Evolutionary conservation across 2,113 vertebrate species (phyloP).

Genomic region (Macroglossus sobrinus): DNA sequence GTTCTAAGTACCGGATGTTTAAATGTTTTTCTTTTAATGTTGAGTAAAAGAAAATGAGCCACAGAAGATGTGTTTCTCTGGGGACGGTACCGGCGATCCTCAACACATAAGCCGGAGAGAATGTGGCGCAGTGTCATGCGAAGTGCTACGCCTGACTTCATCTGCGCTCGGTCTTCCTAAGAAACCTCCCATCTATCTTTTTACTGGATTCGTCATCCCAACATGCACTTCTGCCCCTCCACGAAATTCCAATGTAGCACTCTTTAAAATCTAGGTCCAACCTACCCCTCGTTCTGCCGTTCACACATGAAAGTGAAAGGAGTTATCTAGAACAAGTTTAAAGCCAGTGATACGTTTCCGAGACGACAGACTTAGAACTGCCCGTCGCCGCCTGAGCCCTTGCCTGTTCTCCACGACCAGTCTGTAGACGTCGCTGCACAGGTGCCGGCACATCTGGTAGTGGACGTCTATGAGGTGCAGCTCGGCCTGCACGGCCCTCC

Average conservation of each 20-base stretch:
- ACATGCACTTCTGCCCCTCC: not conserved
- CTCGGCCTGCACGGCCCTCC: conserved; percentile 77
- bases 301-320: not conserved
- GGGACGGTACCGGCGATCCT: not conserved
- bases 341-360: not conserved
- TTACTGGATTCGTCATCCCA: not conserved
- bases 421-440: conserved; percentile 73
- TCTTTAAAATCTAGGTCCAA: not conserved
- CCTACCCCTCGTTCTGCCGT: not conserved
- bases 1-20: not conserved
- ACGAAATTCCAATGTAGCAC: not conserved
- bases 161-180: not conserved
- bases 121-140: not conserved
- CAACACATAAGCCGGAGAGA: not conserved
- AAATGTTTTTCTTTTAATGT: not conserved
- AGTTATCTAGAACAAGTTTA: not conserved
- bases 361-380: not conserved
- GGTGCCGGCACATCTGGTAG: conserved; percentile 74
- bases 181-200: not conserved
- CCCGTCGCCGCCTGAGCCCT: conserved; percentile 44
- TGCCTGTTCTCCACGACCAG: conserved; percentile 57
- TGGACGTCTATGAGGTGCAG: conserved; percentile 72
- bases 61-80: not conserved
- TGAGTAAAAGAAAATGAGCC: not conserved
- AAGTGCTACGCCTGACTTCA: not conserved